phyloP scores from a whole-genome alignment of 35 echinoderm and acorn worm species.

The Apostichopus californicus region DNA sequence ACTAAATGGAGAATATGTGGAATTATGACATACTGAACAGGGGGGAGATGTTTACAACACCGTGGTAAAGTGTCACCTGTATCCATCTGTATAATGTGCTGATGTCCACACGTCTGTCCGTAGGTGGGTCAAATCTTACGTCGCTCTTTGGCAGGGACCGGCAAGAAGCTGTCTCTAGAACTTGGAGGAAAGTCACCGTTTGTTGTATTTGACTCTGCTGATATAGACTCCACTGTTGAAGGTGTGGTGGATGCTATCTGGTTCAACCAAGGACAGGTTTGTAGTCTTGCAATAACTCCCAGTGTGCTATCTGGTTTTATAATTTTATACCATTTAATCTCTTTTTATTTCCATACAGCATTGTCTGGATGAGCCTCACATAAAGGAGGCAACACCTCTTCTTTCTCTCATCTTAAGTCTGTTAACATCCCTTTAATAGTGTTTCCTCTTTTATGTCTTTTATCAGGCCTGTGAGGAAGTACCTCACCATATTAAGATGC shows the following conservation, averaged over 20 bases:
- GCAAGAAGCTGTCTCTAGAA: conserved; percentile 96
- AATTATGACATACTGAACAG: no score
- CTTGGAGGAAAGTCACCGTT: conserved; percentile 98
- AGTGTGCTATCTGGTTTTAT: background rate
- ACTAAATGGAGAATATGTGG: no score
- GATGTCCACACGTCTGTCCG: background rate
- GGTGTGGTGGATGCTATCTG: conserved; percentile 98
- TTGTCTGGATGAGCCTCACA: no score
- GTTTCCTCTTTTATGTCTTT: no score
- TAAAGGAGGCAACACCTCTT: no score
- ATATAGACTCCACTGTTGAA: conserved; percentile 90
- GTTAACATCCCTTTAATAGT: background rate
- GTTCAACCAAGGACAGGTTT: conserved; percentile 99
- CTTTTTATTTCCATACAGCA: background rate
- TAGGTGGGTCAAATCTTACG: conserved; percentile 98
- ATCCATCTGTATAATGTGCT: no score
- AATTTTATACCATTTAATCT: background rate
- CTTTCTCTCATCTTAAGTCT: background rate
- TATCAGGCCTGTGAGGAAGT: no score
- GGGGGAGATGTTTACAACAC: no score
- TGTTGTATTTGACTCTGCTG: conserved; percentile 97
- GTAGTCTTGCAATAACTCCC: background rate
- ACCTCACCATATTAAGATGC: no score
- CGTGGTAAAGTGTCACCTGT: no score
- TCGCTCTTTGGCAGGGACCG: conserved; percentile 79